Evolutionary conservation across 2,113 vertebrate species (phyloP), one percentile per base, ranked within the genome.

Genomic region (Turnix velox): DNA sequence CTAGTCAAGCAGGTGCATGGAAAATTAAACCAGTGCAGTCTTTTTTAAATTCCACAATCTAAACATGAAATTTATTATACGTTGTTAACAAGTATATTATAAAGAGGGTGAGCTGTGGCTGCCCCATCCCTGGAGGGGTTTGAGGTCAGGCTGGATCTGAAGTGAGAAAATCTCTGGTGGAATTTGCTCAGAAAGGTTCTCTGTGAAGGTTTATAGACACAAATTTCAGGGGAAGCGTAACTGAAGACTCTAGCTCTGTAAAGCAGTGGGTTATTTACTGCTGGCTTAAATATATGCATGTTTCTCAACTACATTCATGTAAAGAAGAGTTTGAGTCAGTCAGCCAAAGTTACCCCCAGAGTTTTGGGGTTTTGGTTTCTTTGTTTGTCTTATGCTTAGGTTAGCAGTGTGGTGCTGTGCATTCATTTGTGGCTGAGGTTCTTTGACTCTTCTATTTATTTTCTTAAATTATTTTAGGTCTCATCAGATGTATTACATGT

Each of bases 401-500:
- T 83, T 52, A 46, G 12, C 16, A 11, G 6, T 12, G 39, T 74
- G 43, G 33, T 14, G 14, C 23, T 58, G 31, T 52, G 43, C 79
- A 31, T 28, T 80, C 51, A 46, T n/a, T n/a, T n/a, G n/a, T n/a
- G n/a, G n/a, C n/a, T 30, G 25, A 61, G 42, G 22, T 19, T 49
- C 67, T 62, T 80, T 33, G 3, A n/a, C n/a, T 46, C 49, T 87
- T 88, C 88, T 79, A 13, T 95, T 39, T 27, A 28, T 39, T 33
- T 12, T n/a, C 24, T 57, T 58, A n/a, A n/a, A n/a, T 25, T 22
- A 30, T 62, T 97, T 96, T 94, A 99, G 98, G 98, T 99, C 98
- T 91, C 98, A 99, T 97, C 98, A 99, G 96, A 98, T 99, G 98
- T 99, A 99, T 96, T 99, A 98, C 96, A 98, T 99, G 98, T 99